phyloP scores from a whole-genome alignment of 2,888 invertebrate species.

The Drosophila helvetica region DNA sequence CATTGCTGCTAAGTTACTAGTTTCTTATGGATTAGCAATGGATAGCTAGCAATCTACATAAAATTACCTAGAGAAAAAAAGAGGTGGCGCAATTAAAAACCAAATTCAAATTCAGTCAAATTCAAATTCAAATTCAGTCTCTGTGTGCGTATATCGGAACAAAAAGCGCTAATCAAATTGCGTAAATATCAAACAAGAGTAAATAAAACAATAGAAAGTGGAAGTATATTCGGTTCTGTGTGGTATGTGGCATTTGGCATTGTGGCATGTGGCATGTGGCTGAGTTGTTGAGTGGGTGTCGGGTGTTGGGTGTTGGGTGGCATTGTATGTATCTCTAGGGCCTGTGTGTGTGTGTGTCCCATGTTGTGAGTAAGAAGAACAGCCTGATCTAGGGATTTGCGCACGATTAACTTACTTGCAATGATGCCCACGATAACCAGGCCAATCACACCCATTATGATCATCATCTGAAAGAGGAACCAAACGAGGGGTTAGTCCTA shows the following conservation, averaged over 20 bases:
- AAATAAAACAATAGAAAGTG: constrained; percentile 23
- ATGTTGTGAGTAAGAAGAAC: constrained; percentile 28
- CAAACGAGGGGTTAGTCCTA: background rate
- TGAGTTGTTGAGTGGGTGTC: constrained; percentile 16
- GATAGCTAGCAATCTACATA: constrained; percentile 82
- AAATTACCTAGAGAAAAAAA: constrained; percentile 83
- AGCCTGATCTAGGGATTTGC: constrained; percentile 26
- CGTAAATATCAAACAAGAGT: constrained; percentile 46
- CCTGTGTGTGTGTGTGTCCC: constrained; percentile 21
- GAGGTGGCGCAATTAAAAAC: constrained; percentile 57
- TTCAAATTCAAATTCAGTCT: constrained; percentile 59
- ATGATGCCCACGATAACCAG: constrained; percentile 92
- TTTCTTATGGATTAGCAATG: constrained; percentile 51
- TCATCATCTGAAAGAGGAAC: constrained; percentile 89
- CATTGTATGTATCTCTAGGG: constrained; percentile 14
- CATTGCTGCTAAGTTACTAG: constrained; percentile 69
- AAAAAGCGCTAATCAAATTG: constrained; percentile 29
- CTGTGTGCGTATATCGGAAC: constrained; percentile 31
- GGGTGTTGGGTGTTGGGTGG: constrained; percentile 7
- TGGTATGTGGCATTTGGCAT: constrained; percentile 16
- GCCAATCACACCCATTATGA: constrained; percentile 94
- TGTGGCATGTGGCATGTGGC: constrained; percentile 23
- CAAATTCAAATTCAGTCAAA: constrained; percentile 18
- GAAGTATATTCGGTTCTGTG: constrained; percentile 20
- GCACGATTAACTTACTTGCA: constrained; percentile 89